Evolutionary conservation across 2,113 vertebrate genomes (phyloP), one percentile per base, ranked within the genome.

Genomic region (Hylia prasina): DNA sequence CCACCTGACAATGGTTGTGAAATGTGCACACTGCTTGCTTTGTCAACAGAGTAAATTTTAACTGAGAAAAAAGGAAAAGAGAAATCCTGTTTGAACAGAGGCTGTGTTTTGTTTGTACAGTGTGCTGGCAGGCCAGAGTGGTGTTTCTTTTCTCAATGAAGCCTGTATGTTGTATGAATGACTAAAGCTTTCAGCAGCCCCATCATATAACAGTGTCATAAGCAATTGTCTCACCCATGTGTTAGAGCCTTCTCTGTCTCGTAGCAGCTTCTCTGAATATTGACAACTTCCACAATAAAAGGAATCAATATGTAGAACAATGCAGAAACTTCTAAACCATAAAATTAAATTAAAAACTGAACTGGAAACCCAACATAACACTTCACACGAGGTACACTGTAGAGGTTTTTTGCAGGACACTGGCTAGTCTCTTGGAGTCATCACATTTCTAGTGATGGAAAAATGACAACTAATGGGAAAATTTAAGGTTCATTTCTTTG

Each of bases 31-130:
- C 57, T 61, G 44, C 85, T 88, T 83, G 33, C 76, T 87, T 89
- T 85, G 69, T 65, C 84, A 87, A 30, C 0, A 2, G 48, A 72
- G 53, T 70, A 50, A 75, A 76, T 87, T 96, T 80, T 89, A 87
- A 68, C 60, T 90, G 83, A 35, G n/a, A 65, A 45, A 69, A 72
- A 57, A 64, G 42, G 50, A 53, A 37, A n/a, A 76, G 44, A 79
- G 4, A 25, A 28, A 82, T 81, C 73, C 44, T 89, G 45, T 82
- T 95, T 93, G 88, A 91, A 87, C 42, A 82, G 85, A 63, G 63
- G 47, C 68, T 85, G 50, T 71, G 60, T 90, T 93, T 88, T 89
- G 87, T 96, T 92, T 94, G 80, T 73, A 58, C 44, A 64, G 57
- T 23, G 56, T 79, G 71, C 57, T 82, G 65, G 71, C 56, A 70